A percentile compares a stretch with the other conserved stretches of the same genome.
Evolutionary conservation across 2,888 invertebrate species (phyloP).

Genomic region (Gari tellinella): DNA sequence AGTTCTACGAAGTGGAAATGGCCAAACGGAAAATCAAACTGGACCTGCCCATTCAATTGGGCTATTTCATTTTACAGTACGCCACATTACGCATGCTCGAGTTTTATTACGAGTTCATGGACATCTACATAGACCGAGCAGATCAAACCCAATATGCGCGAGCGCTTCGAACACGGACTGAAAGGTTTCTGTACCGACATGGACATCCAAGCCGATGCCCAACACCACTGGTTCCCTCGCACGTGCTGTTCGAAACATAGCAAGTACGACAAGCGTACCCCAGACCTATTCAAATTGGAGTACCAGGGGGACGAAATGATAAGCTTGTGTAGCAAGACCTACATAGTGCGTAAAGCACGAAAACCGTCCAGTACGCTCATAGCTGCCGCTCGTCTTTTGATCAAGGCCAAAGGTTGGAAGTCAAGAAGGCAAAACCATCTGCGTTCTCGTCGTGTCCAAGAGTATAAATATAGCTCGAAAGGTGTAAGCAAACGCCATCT

Average conservation of each 20-base stretch:
- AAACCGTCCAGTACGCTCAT: slow-evolving; percentile 16
- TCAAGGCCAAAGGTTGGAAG: neutral
- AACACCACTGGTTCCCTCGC: slow-evolving; percentile 46
- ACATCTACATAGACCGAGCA: slow-evolving; percentile 39
- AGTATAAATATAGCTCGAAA: slow-evolving; percentile 48
- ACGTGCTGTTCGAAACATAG: slow-evolving; percentile 43
- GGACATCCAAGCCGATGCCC: slow-evolving; percentile 30
- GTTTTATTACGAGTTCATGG: slow-evolving; percentile 58
- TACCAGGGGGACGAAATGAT: slow-evolving; percentile 50
- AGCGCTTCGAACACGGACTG: slow-evolving; percentile 15
- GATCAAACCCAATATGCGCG: slow-evolving; percentile 14
- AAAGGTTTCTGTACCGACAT: slow-evolving; percentile 30
- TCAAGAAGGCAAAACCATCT: neutral
- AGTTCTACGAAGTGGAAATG: slow-evolving; percentile 38
- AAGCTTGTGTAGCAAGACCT: slow-evolving; percentile 51
- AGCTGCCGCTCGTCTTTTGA: slow-evolving; percentile 13
- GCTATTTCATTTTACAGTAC: slow-evolving; percentile 59
- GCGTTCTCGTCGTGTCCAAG: slow-evolving; percentile 7
- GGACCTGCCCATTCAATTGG: slow-evolving; percentile 55
- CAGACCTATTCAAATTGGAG: slow-evolving; percentile 51
- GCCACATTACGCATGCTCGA: slow-evolving; percentile 60
- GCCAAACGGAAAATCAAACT: slow-evolving; percentile 37
- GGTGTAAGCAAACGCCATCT: slow-evolving; percentile 31
- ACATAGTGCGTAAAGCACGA: slow-evolving; percentile 39
- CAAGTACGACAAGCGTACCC: slow-evolving; percentile 44